Percentiles rank a stretch among this genome's conserved stretches.
Conservation (phyloP, 2,113 vertebrate genomes). For the Manacus vitellinus region DNA sequence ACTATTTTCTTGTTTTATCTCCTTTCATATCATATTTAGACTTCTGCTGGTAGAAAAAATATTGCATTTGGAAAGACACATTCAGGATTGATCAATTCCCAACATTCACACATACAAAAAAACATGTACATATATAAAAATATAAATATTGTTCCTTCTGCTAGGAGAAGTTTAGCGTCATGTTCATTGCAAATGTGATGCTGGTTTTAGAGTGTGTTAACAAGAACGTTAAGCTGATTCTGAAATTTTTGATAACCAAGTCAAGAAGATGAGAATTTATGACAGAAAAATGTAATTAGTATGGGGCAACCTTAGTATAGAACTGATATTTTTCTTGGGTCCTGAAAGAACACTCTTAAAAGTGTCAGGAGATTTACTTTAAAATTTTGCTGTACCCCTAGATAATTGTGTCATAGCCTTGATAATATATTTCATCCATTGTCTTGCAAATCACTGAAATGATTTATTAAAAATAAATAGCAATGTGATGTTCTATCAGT, state of each 20-base stretch:
- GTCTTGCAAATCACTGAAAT: neutral
- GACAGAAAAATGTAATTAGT: neutral
- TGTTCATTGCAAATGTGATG: neutral
- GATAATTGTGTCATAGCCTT: neutral
- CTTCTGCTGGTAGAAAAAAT: neutral
- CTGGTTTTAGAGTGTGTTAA: neutral
- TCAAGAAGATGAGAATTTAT: neutral
- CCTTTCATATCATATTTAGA: neutral
- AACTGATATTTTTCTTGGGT: neutral
- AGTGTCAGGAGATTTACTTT: neutral
- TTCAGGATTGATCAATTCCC: neutral
- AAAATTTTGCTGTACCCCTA: neutral
- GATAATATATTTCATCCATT: neutral
- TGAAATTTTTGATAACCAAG: neutral
- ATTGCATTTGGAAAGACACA: neutral
- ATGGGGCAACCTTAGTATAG: neutral
- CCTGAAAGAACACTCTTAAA: neutral
- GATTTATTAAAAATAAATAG: neutral
- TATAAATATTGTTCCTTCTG: neutral
- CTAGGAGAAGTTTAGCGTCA: neutral
- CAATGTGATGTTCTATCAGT: neutral
- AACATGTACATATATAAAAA: neutral
- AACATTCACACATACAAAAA: neutral
- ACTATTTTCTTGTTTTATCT: neutral
- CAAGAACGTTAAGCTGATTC: neutral